Base-by-base conservation (phyloP, 30 jellyfish, hydroid and myxozoan species). In the Aurelia sp. region DNA sequence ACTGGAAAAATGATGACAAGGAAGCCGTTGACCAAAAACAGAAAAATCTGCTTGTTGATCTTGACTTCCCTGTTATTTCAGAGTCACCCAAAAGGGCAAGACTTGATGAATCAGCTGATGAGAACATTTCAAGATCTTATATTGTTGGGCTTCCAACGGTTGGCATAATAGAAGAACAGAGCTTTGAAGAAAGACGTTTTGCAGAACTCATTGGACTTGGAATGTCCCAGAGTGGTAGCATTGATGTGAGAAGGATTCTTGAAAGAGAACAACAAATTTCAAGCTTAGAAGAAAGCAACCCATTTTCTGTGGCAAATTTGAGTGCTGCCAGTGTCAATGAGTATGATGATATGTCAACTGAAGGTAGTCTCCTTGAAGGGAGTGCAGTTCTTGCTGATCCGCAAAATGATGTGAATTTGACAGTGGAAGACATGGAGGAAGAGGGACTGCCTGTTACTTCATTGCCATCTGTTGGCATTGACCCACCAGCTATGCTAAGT, bases 101-200 rank as follows among this genome's bases (percentile, higher is more conserved):
- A 27, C 62, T 40, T 30, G 33, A 27, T 35, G 66, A 59, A 20
- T 35, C 62, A 9, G 61, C 73, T 13, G 57, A 16, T n/a, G 69
- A 53, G 22, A 31, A 52, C 38, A 63, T 5, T 2, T 16, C 59
- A 40, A 40, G 15, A 20, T 7, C 47, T 0, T 59, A 59, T 16
- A 17, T 30, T 6, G 41, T 59, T 47, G 58, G 41, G 9, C 35
- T 21, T 52, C 18, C 21, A 17, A 8, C 77, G 15, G 66, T 30
- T 7, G 51, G 44, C 16, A 74, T 27, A 3, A 40, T 30, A 8
- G 44, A 21, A 22, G 87, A 60, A 35, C 67, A 76, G 13, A 60
- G 87, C 18, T 76, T 76, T 75, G 86, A 75, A 61, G 87, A 76
- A 21, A 57, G 87, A 24, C 76, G 77, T 12, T 76, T 76, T 60